Conservation (phyloP, 2,113 vertebrate species). For the Taxidea taxus region DNA sequence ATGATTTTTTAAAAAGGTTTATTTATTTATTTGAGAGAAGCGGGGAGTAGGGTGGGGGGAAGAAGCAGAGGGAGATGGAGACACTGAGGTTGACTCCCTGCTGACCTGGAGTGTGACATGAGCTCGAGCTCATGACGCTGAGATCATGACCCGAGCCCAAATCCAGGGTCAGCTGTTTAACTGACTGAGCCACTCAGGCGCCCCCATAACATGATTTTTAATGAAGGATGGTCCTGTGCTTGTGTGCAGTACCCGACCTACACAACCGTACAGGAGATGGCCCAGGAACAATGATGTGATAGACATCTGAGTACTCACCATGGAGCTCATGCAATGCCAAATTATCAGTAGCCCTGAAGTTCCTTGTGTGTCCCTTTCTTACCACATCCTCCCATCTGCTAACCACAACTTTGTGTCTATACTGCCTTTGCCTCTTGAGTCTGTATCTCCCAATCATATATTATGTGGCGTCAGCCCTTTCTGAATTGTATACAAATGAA, state of each 20-base stretch:
- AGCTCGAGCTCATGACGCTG: not conserved
- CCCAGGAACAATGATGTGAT: fast-evolving
- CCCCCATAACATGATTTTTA: not conserved
- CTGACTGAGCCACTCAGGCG: not conserved
- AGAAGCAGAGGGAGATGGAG: not conserved
- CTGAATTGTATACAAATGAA: not conserved
- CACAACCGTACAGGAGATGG: not conserved
- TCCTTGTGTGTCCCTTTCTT: not conserved
- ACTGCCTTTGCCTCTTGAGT: not conserved
- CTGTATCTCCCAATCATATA: not conserved
- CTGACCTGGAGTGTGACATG: not conserved
- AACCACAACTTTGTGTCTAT: not conserved
- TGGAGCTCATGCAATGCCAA: not conserved
- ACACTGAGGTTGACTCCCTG: not conserved
- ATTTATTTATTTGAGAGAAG: not conserved
- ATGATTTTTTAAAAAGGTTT: not conserved
- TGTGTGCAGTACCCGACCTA: not conserved
- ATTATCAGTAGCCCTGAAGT: too few species aligned
- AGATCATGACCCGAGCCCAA: not conserved
- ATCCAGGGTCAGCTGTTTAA: not conserved
- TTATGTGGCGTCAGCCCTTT: not conserved
- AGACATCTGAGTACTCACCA: not conserved
- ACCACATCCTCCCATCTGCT: not conserved
- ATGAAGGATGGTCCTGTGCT: not conserved
- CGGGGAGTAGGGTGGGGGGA: not conserved